Percentiles rank a stretch among this genome's conserved stretches.
phyloP scores from a whole-genome alignment of 2,113 vertebrate genomes.

The Cebidichthys violaceus region DNA sequence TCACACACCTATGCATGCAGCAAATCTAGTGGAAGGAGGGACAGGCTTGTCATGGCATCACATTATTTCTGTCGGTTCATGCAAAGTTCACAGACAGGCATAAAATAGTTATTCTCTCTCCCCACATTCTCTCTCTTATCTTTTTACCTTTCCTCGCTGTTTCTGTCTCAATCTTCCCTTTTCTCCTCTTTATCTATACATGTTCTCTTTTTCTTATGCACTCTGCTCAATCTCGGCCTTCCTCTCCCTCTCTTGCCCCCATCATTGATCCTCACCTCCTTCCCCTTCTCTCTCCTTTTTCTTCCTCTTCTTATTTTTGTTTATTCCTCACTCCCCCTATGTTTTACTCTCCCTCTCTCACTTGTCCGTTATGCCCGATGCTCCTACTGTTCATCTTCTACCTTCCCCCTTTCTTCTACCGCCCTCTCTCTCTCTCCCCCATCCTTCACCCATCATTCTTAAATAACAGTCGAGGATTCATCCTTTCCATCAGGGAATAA shows the following conservation, averaged over 20 bases:
- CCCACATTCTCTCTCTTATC: conserved; percentile 17
- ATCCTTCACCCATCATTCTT: conserved; percentile 80
- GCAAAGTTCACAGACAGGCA: conserved; percentile 99
- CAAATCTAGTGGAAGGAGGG: conserved; percentile 99
- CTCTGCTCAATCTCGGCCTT: conserved; percentile 10
- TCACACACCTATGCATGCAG: conserved; percentile 83
- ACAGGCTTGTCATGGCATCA: conserved; percentile 97
- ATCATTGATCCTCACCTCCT: background rate
- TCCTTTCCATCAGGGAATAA: conserved; percentile 77
- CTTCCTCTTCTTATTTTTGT: background rate
- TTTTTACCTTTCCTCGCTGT: conserved; percentile 37
- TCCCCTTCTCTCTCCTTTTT: background rate
- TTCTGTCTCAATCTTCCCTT: conserved; percentile 17
- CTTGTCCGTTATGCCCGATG: background rate
- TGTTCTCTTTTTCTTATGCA: conserved; percentile 18
- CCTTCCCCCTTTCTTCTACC: background rate
- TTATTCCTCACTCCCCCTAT: conserved; percentile 9
- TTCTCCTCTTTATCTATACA: background rate
- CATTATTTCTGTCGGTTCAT: conserved; percentile 99
- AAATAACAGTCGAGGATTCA: conserved; percentile 82
- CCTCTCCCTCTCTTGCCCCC: background rate
- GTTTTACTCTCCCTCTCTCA: conserved; percentile 10
- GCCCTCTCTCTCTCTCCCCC: conserved; percentile 17
- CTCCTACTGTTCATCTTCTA: background rate
- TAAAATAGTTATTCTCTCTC: conserved; percentile 85